Evolutionary conservation across 2,888 invertebrate species (phyloP), one percentile per base, ranked within the genome.

Genomic region (Ichneumon xanthorius): DNA sequence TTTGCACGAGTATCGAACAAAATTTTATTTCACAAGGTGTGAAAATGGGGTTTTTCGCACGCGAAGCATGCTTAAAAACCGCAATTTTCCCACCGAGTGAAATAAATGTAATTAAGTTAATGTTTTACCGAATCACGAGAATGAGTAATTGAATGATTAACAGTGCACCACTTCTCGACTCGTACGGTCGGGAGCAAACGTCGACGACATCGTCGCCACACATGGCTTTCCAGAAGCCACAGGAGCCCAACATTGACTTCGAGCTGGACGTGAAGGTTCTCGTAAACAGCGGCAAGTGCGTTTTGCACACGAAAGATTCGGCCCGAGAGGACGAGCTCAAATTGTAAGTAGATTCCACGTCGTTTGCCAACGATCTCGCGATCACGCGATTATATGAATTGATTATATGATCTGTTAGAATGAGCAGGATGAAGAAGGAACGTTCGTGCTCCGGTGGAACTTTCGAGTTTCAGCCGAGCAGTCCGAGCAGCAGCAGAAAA

Each of bases 281-380:
- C 90, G 98, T 99, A 85, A 99, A 99, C 94, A 98, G 98, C 90
- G 99, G 99, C 9, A 98, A 99, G 94, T 99, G 99, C 94, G 98
- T 99, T 48, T 95, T 99, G 53, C 99, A 99, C 93, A 99, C 99
- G 2, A 98, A 98, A 94, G 98, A 98, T 91, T 95, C 95, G 85
- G 94, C 94, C 80, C 96, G 95, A 89, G 96, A 96, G 76, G 97
- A 97, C 82, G 97, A 96, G 86, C 94, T 96, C 63, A 96, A 96
- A 94, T 94, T 95, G 96, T 96, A 88, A 93, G 94, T 94, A 30
- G 16, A 75, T 80, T 40, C 37, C n/a, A 16, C 45, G 45, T 48
- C 14, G 26, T 4, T 58, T 14, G 26, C 2, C 11, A 5, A 14
- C 26, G 26, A 14, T 4, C 30, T 86, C 11, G 26, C 76, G 73